Percentiles rank a stretch among this genome's conserved stretches.
These are phyloP conservation scores for Isichthys henryi DNA, from an alignment of 2,113 vertebrate species.

Conservation along the genomic window DNA sequence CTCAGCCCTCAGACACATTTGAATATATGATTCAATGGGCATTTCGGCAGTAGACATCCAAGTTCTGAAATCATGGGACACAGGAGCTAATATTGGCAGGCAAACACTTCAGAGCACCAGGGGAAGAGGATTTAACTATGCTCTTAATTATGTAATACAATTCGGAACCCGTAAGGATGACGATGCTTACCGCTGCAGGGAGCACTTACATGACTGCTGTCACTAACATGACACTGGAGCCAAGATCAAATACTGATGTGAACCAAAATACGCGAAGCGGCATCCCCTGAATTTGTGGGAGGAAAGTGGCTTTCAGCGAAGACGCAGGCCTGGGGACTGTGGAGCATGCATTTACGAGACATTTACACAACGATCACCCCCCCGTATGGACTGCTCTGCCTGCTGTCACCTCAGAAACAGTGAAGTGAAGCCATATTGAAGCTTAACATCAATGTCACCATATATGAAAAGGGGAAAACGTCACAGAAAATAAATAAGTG, in stretches of 20 bases:
- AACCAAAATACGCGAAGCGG: background rate
- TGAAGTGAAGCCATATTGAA: background rate
- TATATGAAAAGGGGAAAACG: background rate
- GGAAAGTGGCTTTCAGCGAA: background rate
- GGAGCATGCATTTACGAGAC: background rate
- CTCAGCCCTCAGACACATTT: background rate
- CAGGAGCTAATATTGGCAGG: background rate
- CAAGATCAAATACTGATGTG: background rate
- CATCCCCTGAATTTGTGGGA: background rate
- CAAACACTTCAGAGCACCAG: background rate
- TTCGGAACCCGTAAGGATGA: background rate
- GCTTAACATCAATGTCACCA: background rate
- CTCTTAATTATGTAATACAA: slow-evolving; percentile 3
- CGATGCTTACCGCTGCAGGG: background rate
- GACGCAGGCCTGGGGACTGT: background rate
- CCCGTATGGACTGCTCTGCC: background rate
- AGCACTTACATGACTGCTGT: background rate
- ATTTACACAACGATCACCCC: background rate
- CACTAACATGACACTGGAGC: background rate
- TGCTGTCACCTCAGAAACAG: background rate
- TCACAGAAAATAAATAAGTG: background rate
- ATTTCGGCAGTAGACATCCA: background rate
- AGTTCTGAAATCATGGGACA: background rate
- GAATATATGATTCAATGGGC: background rate
- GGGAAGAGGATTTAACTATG: background rate